Evolutionary conservation across 2,888 invertebrate species (phyloP), one percentile per base, ranked within the genome.

Genomic region (Rhamnusium bicolor): DNA sequence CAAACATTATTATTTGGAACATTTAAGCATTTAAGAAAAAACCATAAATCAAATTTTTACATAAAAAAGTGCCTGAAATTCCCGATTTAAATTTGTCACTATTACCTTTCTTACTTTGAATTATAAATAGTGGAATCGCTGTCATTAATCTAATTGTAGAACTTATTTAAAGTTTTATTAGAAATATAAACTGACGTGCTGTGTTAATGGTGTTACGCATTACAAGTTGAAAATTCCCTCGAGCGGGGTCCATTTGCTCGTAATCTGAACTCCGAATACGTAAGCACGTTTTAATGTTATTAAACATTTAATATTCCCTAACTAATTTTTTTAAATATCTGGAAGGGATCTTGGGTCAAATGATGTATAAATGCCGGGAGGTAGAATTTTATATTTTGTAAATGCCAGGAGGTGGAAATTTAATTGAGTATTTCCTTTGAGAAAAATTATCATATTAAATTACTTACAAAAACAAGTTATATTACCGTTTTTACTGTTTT

Each of bases 141-240:
- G 40, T 5, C 40, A 40, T 40, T 40, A 40, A 40, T 40, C 29
- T 51, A 49, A 7, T 19, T n/a, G 14, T 16, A 46, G 24, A 47
- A 21, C 19, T n/a, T 46, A 61, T 46, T 61, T 49, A 49, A 63
- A 63, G n/a, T 51, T 51, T 63, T 29, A 63, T 63, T 63, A 49
- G 10, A 18, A 27, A 24, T 63, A 16, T 49, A 63, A 24, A 46
- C 14, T 51, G 63, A 49, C 63, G 63, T 49, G 63, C 63, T 63
- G 18, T 7, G 29, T 21, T 63, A 63, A 63, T 49, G 49, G 16
- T 49, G 49, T 21, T 63, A 27, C 49, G 49, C 16, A 63, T 49
- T 63, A 51, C 63, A 14, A n/a, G 63, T 46, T 27, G 63, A 49
- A 21, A n/a, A 49, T 49, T 49, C 63, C n/a, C 63, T 27, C 18